Evolutionary conservation across 2,113 vertebrate genomes (phyloP).

Genomic region (Dasyurus viverrinus): DNA sequence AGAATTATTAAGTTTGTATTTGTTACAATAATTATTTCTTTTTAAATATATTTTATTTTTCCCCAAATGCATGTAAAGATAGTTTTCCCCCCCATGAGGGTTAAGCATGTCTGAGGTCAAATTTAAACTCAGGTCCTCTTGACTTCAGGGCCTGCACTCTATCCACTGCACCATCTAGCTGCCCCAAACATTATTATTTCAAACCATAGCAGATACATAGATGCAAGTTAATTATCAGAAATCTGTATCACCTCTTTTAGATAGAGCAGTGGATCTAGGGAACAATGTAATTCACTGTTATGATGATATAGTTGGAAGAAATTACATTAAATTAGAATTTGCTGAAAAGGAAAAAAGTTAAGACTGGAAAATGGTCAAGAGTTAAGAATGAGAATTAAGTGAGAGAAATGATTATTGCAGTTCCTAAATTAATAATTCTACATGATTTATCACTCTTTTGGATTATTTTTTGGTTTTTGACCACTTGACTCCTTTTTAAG

Average conservation of each 20-base stretch:
- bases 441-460: neutral
- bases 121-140: no score
- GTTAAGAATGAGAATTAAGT: neutral
- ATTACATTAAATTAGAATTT: neutral
- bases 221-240: neutral
- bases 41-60: no score
- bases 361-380: neutral
- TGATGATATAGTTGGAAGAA: neutral
- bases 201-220: neutral
- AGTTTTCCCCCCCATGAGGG: no score
- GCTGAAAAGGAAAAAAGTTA: neutral
- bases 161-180: neutral
- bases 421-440: neutral
- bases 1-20: no score
- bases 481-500: neutral
- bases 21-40: no score
- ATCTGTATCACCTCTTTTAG: neutral
- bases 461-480: neutral
- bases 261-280: neutral
- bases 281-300: neutral
- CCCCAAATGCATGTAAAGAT: no score
- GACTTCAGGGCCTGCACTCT: no score
- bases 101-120: no score
- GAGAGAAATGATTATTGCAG: neutral
- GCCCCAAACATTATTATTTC: neutral